Conservation (phyloP, 2,888 invertebrate species). For the Beris chalybata region DNA sequence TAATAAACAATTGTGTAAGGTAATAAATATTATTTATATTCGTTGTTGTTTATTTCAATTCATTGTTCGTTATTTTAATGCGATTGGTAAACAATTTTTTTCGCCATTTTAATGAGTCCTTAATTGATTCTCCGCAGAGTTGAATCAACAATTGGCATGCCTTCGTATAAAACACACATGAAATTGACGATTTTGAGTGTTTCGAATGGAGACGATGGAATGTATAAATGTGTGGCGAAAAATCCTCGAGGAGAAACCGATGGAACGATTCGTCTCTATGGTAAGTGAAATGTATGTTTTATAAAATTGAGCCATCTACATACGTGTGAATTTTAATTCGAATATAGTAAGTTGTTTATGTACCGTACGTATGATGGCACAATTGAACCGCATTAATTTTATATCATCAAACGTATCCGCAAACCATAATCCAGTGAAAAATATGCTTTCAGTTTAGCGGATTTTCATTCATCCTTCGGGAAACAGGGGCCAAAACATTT, state of each 20-base stretch:
- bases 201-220: conserved; percentile 78
- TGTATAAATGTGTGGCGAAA: conserved; percentile 81
- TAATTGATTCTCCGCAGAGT: conserved; percentile 45
- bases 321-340: neutral
- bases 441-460: no score
- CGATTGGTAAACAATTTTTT: neutral
- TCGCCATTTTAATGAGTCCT: no score
- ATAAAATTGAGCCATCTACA: no score
- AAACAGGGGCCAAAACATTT: no score
- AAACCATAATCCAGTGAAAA: no score
- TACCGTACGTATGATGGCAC: no score
- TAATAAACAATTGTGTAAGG: no score
- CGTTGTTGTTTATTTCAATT: no score
- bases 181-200: conserved; percentile 78
- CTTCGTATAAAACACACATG: conserved; percentile 86
- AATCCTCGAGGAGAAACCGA: conserved; percentile 90
- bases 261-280: conserved; percentile 83
- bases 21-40: no score
- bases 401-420: no score
- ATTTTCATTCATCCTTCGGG: no score
- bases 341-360: neutral
- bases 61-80: neutral
- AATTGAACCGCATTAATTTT: no score
- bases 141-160: conserved; percentile 69
- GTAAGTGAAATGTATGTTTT: conserved; percentile 62